Percentiles rank a stretch among this genome's conserved stretches.
phyloP scores from a whole-genome alignment of 2,888 invertebrate species.

The Pandemis corylana region DNA sequence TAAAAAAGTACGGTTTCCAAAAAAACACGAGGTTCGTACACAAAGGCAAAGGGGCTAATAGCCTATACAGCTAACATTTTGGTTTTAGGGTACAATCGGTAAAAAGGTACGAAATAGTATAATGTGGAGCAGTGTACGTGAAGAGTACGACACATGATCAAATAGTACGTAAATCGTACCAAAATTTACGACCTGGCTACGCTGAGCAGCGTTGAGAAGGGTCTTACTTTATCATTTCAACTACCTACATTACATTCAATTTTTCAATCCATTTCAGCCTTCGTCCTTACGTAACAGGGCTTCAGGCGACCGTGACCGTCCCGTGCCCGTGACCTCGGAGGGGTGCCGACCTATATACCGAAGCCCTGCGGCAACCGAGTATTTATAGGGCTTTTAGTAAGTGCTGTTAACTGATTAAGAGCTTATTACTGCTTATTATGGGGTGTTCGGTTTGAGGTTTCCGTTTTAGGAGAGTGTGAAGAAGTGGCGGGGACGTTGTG shows the following conservation, averaged over 20 bases:
- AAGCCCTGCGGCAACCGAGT: slow-evolving; percentile 9
- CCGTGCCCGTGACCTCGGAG: slow-evolving; percentile 5
- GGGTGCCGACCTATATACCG: slow-evolving; percentile 8
- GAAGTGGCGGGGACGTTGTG: background rate
- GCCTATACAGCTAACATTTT: too few relatives aligned
- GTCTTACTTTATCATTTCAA: background rate
- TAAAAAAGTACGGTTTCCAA: too few relatives aligned
- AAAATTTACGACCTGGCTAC: too few relatives aligned
- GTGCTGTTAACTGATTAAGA: background rate
- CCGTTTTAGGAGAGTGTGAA: background rate
- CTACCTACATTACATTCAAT: background rate
- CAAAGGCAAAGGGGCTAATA: too few relatives aligned
- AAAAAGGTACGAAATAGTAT: too few relatives aligned
- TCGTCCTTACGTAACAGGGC: slow-evolving; percentile 2
- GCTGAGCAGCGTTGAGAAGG: background rate
- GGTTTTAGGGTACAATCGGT: too few relatives aligned
- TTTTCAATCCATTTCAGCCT: slow-evolving; percentile 1
- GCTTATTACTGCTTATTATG: background rate
- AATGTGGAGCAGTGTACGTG: too few relatives aligned
- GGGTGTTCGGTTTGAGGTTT: background rate
- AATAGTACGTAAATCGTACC: too few relatives aligned
- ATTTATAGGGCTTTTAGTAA: slow-evolving; percentile 21
- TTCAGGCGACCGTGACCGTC: slow-evolving; percentile 4
- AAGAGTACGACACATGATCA: too few relatives aligned
- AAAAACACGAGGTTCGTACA: too few relatives aligned